Percentiles rank a stretch among this genome's conserved stretches.
Evolutionary conservation across 2,888 invertebrate genomes (phyloP).

Genomic region (Altica lythri): DNA sequence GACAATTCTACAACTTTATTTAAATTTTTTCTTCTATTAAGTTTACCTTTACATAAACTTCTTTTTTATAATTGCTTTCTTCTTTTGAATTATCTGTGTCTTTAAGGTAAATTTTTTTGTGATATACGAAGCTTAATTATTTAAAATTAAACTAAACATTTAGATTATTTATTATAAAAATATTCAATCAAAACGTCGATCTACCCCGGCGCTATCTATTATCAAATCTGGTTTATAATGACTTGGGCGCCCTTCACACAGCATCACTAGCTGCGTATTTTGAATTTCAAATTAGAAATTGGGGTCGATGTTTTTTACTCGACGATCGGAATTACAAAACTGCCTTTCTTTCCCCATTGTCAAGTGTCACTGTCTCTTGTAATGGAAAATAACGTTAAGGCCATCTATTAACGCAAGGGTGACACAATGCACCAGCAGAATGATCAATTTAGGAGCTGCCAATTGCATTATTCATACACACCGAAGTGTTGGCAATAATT

Average conservation of each 20-base stretch:
- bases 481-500: slow-evolving; percentile 2
- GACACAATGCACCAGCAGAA: slow-evolving; percentile 24
- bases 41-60: too few species aligned
- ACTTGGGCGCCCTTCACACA: background rate
- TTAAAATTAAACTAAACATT: too few species aligned
- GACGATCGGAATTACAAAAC: slow-evolving; percentile 45
- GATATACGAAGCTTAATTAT: too few species aligned
- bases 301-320: slow-evolving; percentile 41
- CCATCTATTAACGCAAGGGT: slow-evolving; percentile 34
- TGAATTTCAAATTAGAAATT: slow-evolving; percentile 50
- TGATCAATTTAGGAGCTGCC: slow-evolving; percentile 21
- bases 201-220: background rate
- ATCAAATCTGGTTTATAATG: slow-evolving; percentile 10
- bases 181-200: too few species aligned
- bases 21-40: too few species aligned
- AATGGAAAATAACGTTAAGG: slow-evolving; percentile 41
- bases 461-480: slow-evolving; percentile 17
- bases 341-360: slow-evolving; percentile 39
- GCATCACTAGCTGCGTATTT: slow-evolving; percentile 41
- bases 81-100: too few species aligned
- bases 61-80: too few species aligned
- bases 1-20: too few species aligned
- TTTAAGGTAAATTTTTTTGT: too few species aligned
- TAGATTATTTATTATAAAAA: too few species aligned
- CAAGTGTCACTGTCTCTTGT: slow-evolving; percentile 42